These are phyloP conservation scores for Strix aluco DNA, from an alignment of 2,113 vertebrate genomes.

Conservation along the genomic window DNA sequence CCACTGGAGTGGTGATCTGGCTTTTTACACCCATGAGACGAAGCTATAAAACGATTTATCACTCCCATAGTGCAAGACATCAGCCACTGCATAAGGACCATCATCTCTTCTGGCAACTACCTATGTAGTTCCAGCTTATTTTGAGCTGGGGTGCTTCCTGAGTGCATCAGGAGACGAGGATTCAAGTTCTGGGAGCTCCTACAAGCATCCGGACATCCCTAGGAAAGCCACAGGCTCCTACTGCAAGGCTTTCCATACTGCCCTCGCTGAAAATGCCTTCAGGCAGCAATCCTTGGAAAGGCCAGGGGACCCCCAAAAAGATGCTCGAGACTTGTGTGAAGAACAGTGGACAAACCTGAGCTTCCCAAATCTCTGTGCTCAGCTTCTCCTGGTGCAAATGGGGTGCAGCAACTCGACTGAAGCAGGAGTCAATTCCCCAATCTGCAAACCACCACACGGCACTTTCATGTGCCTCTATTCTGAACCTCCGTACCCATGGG, in stretches of 20 bases:
- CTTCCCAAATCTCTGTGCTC: background rate
- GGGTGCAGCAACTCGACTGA: background rate
- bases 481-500: rapidly evolving
- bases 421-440: background rate
- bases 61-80: background rate
- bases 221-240: background rate
- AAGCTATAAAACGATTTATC: background rate
- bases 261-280: background rate
- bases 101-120: background rate
- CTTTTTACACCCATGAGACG: background rate
- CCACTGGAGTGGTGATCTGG: background rate
- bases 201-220: background rate
- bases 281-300: background rate
- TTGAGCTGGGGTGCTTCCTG: background rate
- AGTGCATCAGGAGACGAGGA: background rate
- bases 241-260: background rate
- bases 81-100: background rate
- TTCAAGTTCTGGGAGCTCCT: background rate
- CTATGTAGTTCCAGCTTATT: background rate
- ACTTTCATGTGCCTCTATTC: background rate
- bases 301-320: background rate
- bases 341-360: rapidly evolving
- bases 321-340: rapidly evolving
- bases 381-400: background rate
- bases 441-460: background rate